phyloP scores from a whole-genome alignment of 2,113 vertebrate genomes.

The Cephalophus harveyi region DNA sequence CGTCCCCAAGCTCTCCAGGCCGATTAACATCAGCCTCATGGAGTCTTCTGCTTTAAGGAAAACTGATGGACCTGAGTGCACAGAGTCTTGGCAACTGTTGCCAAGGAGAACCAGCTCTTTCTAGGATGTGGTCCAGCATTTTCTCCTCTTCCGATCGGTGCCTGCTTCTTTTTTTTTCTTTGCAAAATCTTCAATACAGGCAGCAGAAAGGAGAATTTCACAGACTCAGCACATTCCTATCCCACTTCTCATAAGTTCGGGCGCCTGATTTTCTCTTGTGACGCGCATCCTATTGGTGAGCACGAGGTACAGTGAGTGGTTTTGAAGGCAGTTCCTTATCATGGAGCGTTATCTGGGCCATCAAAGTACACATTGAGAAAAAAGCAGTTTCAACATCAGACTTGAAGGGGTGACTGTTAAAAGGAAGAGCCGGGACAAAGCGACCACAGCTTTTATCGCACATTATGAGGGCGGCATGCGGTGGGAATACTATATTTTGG shows the following conservation, averaged over 20 bases:
- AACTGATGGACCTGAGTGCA: neutral
- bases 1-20: neutral
- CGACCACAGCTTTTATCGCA: constrained; percentile 61
- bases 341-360: constrained; percentile 65
- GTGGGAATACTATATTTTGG: constrained; percentile 69
- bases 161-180: neutral
- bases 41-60: neutral
- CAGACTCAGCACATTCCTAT: constrained; percentile 61
- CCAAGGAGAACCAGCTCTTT: neutral
- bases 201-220: constrained; percentile 1
- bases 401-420: constrained; percentile 68
- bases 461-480: constrained; percentile 52
- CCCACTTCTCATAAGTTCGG: constrained; percentile 40
- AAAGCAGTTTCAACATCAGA: constrained; percentile 71
- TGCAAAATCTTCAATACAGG: neutral
- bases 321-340: constrained; percentile 65
- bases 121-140: neutral
- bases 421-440: constrained; percentile 69
- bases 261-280: constrained; percentile 56
- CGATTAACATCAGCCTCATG: fast-evolving
- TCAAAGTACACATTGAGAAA: constrained; percentile 63
- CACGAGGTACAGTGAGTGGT: constrained; percentile 63
- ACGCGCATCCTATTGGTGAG: constrained; percentile 4
- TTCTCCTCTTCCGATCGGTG: neutral
- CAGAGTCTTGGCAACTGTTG: neutral